These are phyloP conservation scores for Artemia sinica DNA, from an alignment of 2,888 invertebrate genomes.

Conservation along the genomic window DNA sequence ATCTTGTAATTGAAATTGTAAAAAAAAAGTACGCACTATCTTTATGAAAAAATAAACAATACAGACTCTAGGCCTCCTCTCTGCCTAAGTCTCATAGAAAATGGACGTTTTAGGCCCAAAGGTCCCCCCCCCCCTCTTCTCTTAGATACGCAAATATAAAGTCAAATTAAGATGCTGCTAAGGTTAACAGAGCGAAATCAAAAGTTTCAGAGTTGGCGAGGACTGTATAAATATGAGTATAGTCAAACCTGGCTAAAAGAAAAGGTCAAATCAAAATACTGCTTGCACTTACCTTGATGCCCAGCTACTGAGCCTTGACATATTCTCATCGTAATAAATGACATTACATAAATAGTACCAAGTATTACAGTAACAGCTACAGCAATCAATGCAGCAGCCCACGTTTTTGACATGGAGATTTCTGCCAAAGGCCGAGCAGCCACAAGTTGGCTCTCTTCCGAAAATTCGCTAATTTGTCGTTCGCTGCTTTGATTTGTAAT, in stretches of 20 bases:
- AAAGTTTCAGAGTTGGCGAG: no score
- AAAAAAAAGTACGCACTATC: no score
- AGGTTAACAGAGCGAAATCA: conserved; percentile 4
- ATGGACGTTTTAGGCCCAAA: no score
- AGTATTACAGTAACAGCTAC: conserved; percentile 30
- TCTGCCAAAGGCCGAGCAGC: conserved; percentile 17
- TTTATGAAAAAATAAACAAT: no score
- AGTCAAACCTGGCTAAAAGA: no score
- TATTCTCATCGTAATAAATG: conserved; percentile 30
- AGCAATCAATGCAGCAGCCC: conserved; percentile 30
- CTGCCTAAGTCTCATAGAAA: no score
- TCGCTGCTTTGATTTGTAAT: background rate
- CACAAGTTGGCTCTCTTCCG: conserved; percentile 1
- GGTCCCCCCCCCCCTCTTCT: no score
- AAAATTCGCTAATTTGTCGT: background rate
- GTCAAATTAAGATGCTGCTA: background rate
- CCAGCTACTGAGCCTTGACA: conserved; percentile 31
- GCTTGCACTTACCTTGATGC: conserved; percentile 25
- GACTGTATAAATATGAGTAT: no score
- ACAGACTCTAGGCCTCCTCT: no score
- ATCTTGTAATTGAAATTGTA: no score
- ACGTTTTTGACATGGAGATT: conserved; percentile 27
- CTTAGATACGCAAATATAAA: no score
- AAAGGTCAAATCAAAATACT: conserved; percentile 17
- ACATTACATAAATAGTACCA: conserved; percentile 30